These are phyloP conservation scores for Danio rerio DNA, from an alignment of 2,113 vertebrate species.

Conservation along the genomic window GRCz12tu NC_133177.1:9453501-9454000, in stretches of 20 bases:
- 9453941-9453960: background rate
- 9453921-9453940: background rate
- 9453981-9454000: background rate
- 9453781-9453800: background rate
- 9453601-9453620: background rate
- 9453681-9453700: conserved; percentile 34
- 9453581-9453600: background rate
- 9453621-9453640: conserved; percentile 11
- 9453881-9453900: background rate
- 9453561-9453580: background rate
- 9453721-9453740: background rate
- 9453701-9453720: conserved; percentile 5
- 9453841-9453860: background rate
- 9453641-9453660: background rate
- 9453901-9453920: background rate
- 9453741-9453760: conserved; percentile 15
- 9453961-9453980: background rate
- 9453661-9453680: background rate
- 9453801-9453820: background rate
- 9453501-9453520: background rate
- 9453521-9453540: conserved; percentile 5
- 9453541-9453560: background rate
- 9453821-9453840: background rate
- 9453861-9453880: background rate
- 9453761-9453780: conserved; percentile 31